Percentiles rank a stretch among this genome's conserved stretches.
phyloP scores from a whole-genome alignment of 2,113 vertebrate species.

The Axis porcinus region DNA sequence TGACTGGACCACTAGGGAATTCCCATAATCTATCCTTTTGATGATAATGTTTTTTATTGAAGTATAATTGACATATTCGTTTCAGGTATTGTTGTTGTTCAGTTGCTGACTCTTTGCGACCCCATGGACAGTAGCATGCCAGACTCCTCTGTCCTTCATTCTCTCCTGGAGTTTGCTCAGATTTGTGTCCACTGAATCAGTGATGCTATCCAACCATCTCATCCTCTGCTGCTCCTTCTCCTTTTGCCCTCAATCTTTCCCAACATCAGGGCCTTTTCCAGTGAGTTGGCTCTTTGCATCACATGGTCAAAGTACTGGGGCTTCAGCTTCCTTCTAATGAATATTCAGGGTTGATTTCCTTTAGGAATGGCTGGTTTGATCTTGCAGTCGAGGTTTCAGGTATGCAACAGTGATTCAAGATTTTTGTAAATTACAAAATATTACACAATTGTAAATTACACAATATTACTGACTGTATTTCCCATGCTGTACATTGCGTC shows the following conservation, averaged over 20 bases:
- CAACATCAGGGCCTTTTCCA: neutral
- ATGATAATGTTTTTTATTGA: neutral
- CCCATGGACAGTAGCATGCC: neutral
- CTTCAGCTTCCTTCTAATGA: neutral
- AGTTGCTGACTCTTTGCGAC: neutral
- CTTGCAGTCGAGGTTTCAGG: neutral
- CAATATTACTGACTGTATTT: neutral
- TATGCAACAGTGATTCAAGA: neutral
- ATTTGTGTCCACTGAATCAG: neutral
- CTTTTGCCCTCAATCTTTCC: neutral
- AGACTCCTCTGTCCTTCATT: neutral
- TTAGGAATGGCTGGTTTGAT: neutral
- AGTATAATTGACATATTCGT: neutral
- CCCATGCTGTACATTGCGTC: neutral
- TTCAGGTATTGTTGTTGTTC: neutral
- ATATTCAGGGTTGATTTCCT: neutral
- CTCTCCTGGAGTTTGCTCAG: neutral
- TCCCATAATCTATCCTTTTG: neutral
- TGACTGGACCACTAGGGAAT: neutral
- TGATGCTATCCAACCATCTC: neutral
- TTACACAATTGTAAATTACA: too few species aligned
- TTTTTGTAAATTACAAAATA: neutral
- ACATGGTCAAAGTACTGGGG: neutral
- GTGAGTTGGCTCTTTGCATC: neutral
- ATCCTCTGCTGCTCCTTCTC: neutral